Evolutionary conservation across 2,888 invertebrate genomes (phyloP), one percentile per base, ranked within the genome.

Genomic region (Eupelmus urozonus): DNA sequence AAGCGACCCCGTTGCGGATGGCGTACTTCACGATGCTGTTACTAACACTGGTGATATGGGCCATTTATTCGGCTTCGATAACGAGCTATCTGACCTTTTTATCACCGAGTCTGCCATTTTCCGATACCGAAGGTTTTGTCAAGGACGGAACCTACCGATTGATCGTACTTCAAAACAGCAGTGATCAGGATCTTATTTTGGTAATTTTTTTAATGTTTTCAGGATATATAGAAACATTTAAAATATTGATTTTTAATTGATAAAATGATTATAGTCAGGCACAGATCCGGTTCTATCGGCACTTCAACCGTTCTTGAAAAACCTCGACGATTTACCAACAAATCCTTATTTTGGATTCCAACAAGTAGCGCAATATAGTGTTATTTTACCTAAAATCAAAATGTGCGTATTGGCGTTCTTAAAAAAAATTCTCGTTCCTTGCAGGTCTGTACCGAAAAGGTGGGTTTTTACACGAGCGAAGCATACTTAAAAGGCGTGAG

Each of bases 61-160:
- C 85, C 0, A 83, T 85, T n/a, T 88, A 87, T 70, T 86, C 87
- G 5, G 88, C 85, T 1, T 84, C 85, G 27, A 81, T 89, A 57
- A 85, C 85, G 29, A 85, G 85, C 18, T 86, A 80, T 27, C 70
- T 85, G 25, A 83, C 86, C 1, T 76, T 84, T 5, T 67, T 74
- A 4, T 72, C 79, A 4, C 63, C 78, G 1, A 79, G 34, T 29
- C 72, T 87, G 57, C 87, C 87, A 1, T 89, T 89, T 67, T 74
- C 81, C 9, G 84, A 82, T 11, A 4, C 86, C n/a, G 82, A 85
- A 16, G 87, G 82, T 18, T 87, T 87, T 34, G 82, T 82, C 4
- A 25, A 76, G 0, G 83, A 86, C 7, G 84, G 85, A 4, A 81
- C 85, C 0, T 89, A 88, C 76, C 71, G 77, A 27, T 60, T 89